Evolutionary conservation across 2,797 vertebrate species (phyloP).

Genomic region (Cottoperca gobio): DNA sequence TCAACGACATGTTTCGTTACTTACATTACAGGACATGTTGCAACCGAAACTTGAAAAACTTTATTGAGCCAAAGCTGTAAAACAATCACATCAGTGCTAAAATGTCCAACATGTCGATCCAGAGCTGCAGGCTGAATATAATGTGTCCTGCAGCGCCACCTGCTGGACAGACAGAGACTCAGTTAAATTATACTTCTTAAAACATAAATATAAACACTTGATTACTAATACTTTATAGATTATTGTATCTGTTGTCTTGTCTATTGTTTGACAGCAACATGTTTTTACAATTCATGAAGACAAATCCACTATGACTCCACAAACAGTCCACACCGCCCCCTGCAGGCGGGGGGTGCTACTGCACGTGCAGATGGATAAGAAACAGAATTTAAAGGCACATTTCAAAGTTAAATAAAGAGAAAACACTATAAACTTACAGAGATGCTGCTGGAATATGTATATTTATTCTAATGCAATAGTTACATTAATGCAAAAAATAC

Average conservation of each 20-base stretch:
- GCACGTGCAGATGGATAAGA: background rate
- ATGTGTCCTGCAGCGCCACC: constrained; percentile 14
- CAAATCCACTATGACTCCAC: background rate
- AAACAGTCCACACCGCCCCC: constrained; percentile 9
- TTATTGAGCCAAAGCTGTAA: background rate
- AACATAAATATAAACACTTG: background rate
- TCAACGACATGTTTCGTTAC: too few relatives aligned
- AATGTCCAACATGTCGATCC: background rate
- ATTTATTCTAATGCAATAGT: background rate
- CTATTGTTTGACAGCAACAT: background rate
- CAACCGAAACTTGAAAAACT: too few relatives aligned
- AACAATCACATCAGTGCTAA: background rate
- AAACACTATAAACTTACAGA: background rate
- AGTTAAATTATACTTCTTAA: too few relatives aligned
- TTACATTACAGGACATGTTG: too few relatives aligned
- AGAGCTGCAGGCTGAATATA: too few relatives aligned
- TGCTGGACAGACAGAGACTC: constrained; percentile 13
- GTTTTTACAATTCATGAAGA: background rate
- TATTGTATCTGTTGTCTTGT: background rate
- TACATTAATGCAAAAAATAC: too few relatives aligned
- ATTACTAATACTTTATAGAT: background rate
- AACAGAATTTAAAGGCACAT: background rate
- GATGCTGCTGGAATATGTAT: background rate
- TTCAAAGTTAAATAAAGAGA: background rate
- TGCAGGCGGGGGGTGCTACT: background rate